Evolutionary conservation across 2,888 invertebrate genomes (phyloP).

Genomic region (Nasonovia ribisnigri): DNA sequence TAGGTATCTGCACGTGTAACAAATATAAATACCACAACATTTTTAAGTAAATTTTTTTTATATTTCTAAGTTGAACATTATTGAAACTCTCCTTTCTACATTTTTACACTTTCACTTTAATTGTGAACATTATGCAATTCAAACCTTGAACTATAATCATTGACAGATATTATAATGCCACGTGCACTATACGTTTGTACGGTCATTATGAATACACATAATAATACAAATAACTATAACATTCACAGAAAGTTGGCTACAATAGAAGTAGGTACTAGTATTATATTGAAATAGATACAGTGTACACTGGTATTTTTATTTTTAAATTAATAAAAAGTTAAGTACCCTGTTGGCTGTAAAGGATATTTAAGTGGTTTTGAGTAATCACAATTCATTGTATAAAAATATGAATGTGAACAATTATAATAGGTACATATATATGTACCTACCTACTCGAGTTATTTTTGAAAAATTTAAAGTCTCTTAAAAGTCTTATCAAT

Average conservation of each 20-base stretch:
- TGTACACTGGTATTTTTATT: not conserved
- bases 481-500: not conserved
- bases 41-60: not conserved
- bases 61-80: conserved; percentile 26
- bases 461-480: not conserved
- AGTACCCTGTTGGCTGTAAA: not conserved
- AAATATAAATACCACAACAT: not conserved
- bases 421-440: too few relatives aligned
- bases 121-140: conserved; percentile 59
- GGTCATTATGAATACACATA: not conserved
- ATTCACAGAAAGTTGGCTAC: not conserved
- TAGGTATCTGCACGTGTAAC: not conserved
- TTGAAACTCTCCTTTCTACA: conserved; percentile 56
- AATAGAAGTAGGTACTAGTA: not conserved
- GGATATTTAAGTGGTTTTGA: not conserved
- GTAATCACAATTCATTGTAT: not conserved
- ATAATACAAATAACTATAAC: not conserved
- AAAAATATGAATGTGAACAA: not conserved
- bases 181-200: conserved; percentile 10
- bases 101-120: conserved; percentile 60
- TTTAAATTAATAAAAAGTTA: not conserved
- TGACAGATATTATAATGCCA: conserved; percentile 49
- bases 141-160: conserved; percentile 60
- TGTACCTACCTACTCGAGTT: not conserved
- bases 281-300: not conserved